Conservation (phyloP, 1,140 invertebrate species). For the Trichonephila clavata region DNA sequence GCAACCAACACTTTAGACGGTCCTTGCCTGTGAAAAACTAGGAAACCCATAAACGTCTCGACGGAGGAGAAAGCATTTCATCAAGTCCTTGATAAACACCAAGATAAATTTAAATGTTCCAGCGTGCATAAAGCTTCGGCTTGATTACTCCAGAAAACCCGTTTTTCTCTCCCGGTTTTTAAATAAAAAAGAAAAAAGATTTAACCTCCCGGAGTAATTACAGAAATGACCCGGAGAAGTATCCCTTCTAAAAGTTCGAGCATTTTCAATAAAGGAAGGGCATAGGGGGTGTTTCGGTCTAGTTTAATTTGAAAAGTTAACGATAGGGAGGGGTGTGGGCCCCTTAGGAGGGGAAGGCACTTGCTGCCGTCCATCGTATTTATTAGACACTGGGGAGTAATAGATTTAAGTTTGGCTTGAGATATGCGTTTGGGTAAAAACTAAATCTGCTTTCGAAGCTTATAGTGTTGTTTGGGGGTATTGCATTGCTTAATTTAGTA, state of each 20-base stretch:
- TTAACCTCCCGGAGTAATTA: conserved; percentile 53
- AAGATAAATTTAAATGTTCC: conserved; percentile 66
- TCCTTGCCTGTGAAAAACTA: conserved; percentile 9
- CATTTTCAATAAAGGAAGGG: conserved; percentile 50
- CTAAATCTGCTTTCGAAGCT: neutral
- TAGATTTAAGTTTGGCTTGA: conserved; percentile 27
- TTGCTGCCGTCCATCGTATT: conserved; percentile 20
- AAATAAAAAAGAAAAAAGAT: conserved; percentile 23
- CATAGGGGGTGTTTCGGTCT: conserved; percentile 2
- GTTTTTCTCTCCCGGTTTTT: neutral
- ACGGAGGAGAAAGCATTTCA: conserved; percentile 45
- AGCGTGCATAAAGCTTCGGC: conserved; percentile 22
- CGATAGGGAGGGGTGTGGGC: neutral
- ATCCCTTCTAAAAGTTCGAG: conserved; percentile 44
- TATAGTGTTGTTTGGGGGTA: neutral
- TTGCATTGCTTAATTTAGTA: conserved; percentile 20
- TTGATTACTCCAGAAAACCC: conserved; percentile 24
- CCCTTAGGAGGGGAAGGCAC: neutral
- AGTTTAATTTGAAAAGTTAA: conserved; percentile 60
- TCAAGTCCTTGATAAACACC: conserved; percentile 61
- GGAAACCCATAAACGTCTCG: conserved; percentile 48
- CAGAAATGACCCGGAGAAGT: conserved; percentile 54
- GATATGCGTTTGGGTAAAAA: conserved; percentile 23
- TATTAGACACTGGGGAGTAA: conserved; percentile 30
- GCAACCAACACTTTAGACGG: conserved; percentile 50